Conservation (phyloP, 2,797 vertebrate genomes). For the Sebastes reedi region DNA sequence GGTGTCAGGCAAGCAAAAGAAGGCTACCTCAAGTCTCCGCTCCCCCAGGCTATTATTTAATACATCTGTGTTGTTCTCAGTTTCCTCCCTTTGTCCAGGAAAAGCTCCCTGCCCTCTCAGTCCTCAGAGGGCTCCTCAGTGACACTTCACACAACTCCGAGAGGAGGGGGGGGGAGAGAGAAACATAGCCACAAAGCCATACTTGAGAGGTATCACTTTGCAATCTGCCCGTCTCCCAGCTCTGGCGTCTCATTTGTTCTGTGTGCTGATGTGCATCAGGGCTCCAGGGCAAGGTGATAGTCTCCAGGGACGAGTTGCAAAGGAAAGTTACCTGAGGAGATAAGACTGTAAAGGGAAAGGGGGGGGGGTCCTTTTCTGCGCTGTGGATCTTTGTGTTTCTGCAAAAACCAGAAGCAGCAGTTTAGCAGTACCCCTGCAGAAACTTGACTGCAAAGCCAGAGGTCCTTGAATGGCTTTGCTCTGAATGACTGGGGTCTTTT, state of each 20-base stretch:
- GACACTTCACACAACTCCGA: slow-evolving; percentile 75
- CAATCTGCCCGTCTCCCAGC: slow-evolving; percentile 76
- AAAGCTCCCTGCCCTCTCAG: slow-evolving; percentile 71
- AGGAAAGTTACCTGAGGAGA: slow-evolving; percentile 81
- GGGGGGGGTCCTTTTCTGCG: slow-evolving; percentile 31
- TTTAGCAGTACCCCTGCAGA: slow-evolving; percentile 68
- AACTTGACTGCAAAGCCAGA: slow-evolving; percentile 66
- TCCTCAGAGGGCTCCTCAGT: slow-evolving; percentile 70
- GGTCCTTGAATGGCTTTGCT: slow-evolving; percentile 64
- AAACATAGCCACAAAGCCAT: slow-evolving; percentile 76
- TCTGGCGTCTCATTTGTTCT: slow-evolving; percentile 84
- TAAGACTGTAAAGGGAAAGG: slow-evolving; percentile 57
- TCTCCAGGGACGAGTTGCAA: slow-evolving; percentile 77
- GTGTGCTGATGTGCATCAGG: slow-evolving; percentile 84
- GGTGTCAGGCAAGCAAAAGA: slow-evolving; percentile 56
- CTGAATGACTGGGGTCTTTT: slow-evolving; percentile 63
- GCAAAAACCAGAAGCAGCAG: slow-evolving; percentile 66
- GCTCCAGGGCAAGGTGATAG: slow-evolving; percentile 83
- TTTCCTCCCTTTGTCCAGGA: slow-evolving; percentile 73
- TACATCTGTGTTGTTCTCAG: slow-evolving; percentile 72
- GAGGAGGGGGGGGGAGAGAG: slow-evolving; percentile 29
- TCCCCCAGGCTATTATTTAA: slow-evolving; percentile 72
- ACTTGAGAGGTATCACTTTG: slow-evolving; percentile 85
- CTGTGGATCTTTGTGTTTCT: slow-evolving; percentile 69
- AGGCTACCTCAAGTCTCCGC: slow-evolving; percentile 41